Conservation (phyloP, 2,888 invertebrate genomes). For the Bellardia bayeri region DNA sequence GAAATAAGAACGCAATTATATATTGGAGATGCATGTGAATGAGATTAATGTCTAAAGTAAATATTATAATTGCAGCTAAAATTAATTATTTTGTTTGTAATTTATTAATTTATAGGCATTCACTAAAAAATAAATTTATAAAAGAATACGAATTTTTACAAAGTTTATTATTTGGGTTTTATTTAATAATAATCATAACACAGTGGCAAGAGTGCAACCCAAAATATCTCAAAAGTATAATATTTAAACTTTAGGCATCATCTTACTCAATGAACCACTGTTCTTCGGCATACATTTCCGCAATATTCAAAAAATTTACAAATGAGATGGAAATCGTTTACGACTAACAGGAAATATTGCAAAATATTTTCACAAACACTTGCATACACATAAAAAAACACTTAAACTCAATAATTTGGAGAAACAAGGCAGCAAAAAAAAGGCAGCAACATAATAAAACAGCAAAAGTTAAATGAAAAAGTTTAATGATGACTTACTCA, state of each 20-base stretch:
- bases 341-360: neutral
- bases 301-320: neutral
- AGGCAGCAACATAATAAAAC: neutral
- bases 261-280: neutral
- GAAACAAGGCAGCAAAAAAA: neutral
- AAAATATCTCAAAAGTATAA: too few relatives aligned
- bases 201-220: too few relatives aligned
- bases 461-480: slow-evolving; percentile 20
- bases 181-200: too few relatives aligned
- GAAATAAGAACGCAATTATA: neutral
- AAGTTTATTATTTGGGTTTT: too few relatives aligned
- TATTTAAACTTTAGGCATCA: neutral
- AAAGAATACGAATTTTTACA: too few relatives aligned
- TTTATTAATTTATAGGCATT: too few relatives aligned
- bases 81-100: too few relatives aligned
- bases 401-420: slow-evolving; percentile 3
- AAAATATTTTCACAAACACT: neutral
- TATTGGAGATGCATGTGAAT: neutral
- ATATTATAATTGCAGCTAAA: too few relatives aligned
- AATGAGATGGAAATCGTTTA: neutral
- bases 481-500: slow-evolving; percentile 17
- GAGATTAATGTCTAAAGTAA: neutral
- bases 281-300: neutral
- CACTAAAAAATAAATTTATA: too few relatives aligned
- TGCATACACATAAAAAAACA: neutral